phyloP scores from a whole-genome alignment of 2,797 vertebrate genomes.

The Sparidentex hasta region DNA sequence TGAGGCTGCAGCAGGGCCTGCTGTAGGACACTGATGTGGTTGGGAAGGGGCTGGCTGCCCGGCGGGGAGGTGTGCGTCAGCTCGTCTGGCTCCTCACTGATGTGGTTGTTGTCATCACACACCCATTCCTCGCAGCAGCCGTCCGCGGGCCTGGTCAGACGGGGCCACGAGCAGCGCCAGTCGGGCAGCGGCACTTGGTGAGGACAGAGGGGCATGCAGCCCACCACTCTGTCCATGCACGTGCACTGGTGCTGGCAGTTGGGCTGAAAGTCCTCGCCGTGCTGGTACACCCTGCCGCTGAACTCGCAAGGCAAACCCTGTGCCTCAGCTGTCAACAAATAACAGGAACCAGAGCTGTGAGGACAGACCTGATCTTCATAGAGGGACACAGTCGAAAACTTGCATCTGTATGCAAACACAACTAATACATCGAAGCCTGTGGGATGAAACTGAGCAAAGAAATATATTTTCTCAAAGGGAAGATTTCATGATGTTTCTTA shows the following conservation, averaged over 20 bases:
- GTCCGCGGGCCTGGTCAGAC: constrained; percentile 56
- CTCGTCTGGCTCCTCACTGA: constrained; percentile 75
- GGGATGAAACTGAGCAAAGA: not conserved
- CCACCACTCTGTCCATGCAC: constrained; percentile 86
- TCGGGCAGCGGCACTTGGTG: constrained; percentile 77
- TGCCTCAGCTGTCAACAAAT: constrained; percentile 75
- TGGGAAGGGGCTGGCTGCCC: constrained; percentile 55
- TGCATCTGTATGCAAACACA: not conserved
- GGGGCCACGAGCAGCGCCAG: constrained; percentile 73
- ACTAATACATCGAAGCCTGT: not conserved
- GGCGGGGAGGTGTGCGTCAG: constrained; percentile 23
- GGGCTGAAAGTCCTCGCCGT: constrained; percentile 86
- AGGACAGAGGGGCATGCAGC: constrained; percentile 86
- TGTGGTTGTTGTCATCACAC: constrained; percentile 82
- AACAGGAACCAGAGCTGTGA: constrained; percentile 34
- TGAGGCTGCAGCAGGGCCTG: constrained; percentile 28
- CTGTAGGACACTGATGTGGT: constrained; percentile 78
- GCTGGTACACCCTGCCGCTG: constrained; percentile 82
- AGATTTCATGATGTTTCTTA: constrained; percentile 1
- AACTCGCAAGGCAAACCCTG: constrained; percentile 85
- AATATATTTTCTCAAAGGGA: not conserved
- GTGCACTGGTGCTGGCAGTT: constrained; percentile 86
- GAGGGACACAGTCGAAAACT: not conserved
- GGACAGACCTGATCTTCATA: not conserved
- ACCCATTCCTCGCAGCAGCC: constrained; percentile 84